Evolutionary conservation across 2,113 vertebrate species (phyloP).

Genomic region (Micromys minutus): DNA sequence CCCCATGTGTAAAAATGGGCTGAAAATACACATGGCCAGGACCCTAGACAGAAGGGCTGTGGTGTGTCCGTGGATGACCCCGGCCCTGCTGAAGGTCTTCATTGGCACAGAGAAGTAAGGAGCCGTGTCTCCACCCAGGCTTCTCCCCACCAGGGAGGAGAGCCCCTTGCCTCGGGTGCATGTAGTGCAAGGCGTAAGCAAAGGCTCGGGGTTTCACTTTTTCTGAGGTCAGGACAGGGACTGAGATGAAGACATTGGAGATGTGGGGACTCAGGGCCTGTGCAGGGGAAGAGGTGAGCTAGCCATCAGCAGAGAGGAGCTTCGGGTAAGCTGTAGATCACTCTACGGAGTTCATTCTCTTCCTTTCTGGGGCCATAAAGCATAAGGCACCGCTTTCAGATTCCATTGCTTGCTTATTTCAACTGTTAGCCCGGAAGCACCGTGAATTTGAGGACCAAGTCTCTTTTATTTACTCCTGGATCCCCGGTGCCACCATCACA

Average conservation of each 20-base stretch:
- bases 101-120: not conserved
- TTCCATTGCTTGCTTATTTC: conserved; percentile 1
- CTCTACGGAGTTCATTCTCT: not conserved
- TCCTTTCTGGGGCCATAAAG: not conserved
- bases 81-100: not conserved
- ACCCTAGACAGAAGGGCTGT: not conserved
- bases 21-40: not conserved
- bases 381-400: not conserved
- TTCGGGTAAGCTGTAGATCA: rapidly evolving
- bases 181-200: not conserved
- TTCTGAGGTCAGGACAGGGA: not conserved
- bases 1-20: not conserved
- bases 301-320: not conserved
- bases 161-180: not conserved
- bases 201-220: not conserved
- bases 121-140: not conserved
- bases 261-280: not conserved
- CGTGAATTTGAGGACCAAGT: not conserved
- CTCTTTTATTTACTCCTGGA: not conserved
- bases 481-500: not conserved
- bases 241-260: not conserved
- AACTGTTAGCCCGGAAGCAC: not conserved
- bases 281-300: not conserved
- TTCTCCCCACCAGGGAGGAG: not conserved
- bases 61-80: not conserved